Base-by-base conservation (phyloP, 1,140 invertebrate genomes). In the Drosophila seguyi region DNA sequence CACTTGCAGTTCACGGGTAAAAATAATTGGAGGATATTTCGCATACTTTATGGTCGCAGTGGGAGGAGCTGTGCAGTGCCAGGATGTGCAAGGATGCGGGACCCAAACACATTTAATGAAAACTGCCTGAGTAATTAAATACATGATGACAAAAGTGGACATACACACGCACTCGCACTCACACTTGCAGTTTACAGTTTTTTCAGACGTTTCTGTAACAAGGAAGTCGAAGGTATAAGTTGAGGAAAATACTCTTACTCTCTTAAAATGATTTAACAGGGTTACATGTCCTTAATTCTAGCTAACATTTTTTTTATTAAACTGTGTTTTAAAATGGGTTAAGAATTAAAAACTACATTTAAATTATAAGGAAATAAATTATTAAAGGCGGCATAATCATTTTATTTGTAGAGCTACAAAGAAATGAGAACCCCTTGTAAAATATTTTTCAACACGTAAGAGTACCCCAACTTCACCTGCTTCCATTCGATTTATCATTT, bases 81-180 rank as follows among this genome's bases (percentile, higher is more conserved):
- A 55, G 52, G 52, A 55, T 55, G 52, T 55, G 65, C 14, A 48
- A 59, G 67, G 69, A 73, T 73, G 69, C 69, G 53, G 66, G 53
- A 59, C 38, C 65, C 66, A 62, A 76, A 76, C 73, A 68, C 84
- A 67, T 88, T 87, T 88, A 88, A 87, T 87, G 65, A 88, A 87
- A 87, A 75, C 84, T 84, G 84, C 72, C 84, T 71, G 84, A 87
- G 84, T 87, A 87, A 88, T 87, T 87, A 87, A 87, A 88, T 87
- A 88, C 84, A 88, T 78, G 84, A 87, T 80, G 84, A 90, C 84
- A 84, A 77, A 83, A 76, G 66, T 71, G 53, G 47, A 22, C 44
- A 66, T 38, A 29, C 67, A 72, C 18, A 39, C 31, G 39, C 34
- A 29, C 7, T 38, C 6, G 13, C 36, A 25, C 8, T 38, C 5